phyloP scores from a whole-genome alignment of 2,113 vertebrate species.

The Triplophysa rosa region DNA sequence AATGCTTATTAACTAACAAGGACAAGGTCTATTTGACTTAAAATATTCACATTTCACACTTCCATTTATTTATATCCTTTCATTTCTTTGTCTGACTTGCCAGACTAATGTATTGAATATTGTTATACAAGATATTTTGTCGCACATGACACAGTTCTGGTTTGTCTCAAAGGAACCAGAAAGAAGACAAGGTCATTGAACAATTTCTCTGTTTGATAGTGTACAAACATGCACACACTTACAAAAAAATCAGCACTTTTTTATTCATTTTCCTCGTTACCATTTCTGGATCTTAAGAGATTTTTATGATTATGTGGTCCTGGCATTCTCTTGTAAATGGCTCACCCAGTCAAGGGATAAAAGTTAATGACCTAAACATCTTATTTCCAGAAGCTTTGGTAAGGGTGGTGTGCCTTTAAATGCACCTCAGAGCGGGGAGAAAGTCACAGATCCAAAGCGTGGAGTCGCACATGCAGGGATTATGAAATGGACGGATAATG shows the following conservation, averaged over 20 bases:
- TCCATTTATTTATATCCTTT: slow-evolving; percentile 12
- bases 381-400: slow-evolving; percentile 65
- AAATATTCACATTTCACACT: not conserved
- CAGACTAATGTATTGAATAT: slow-evolving; percentile 14
- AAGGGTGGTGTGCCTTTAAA: slow-evolving; percentile 59
- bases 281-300: slow-evolving; percentile 26
- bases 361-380: slow-evolving; percentile 73
- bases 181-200: slow-evolving; percentile 8
- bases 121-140: slow-evolving; percentile 10
- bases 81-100: slow-evolving; percentile 11
- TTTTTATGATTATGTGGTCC: slow-evolving; percentile 49
- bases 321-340: slow-evolving; percentile 57
- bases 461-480: slow-evolving; percentile 50
- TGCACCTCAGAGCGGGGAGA: slow-evolving; percentile 61
- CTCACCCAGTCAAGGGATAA: slow-evolving; percentile 64
- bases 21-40: slow-evolving; percentile 9
- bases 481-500: slow-evolving; percentile 69
- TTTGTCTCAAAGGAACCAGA: slow-evolving; percentile 24
- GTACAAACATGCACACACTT: not conserved
- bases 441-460: slow-evolving; percentile 56
- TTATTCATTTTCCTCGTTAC: slow-evolving; percentile 23
- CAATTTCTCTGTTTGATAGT: not conserved
- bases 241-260: slow-evolving; percentile 6
- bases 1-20: slow-evolving; percentile 25
- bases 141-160: slow-evolving; percentile 30